Percentiles rank a stretch among this genome's conserved stretches.
These are phyloP conservation scores for Dendrolimus houi DNA, from an alignment of 2,888 invertebrate genomes.

Conservation along the genomic window DNA sequence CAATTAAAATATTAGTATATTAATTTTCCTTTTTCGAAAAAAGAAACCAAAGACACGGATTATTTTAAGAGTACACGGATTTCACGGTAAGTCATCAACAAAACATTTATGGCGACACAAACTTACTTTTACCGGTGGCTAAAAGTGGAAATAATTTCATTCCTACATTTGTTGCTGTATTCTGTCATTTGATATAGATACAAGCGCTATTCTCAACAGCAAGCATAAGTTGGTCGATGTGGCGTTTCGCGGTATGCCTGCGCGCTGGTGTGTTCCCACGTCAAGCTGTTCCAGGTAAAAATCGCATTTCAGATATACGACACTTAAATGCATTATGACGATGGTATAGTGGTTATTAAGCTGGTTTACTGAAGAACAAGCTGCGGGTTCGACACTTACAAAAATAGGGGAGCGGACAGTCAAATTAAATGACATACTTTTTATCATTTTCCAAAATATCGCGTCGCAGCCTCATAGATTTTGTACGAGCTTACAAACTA, in stretches of 20 bases:
- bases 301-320: conserved; percentile 17
- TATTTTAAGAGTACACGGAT: background rate
- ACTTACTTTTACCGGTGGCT: background rate
- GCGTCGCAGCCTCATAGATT: too few relatives aligned
- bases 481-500: too few relatives aligned
- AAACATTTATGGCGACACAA: background rate
- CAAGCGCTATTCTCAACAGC: background rate
- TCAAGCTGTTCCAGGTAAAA: conserved; percentile 23
- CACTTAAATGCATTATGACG: conserved; percentile 10
- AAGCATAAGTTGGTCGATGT: background rate
- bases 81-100: background rate
- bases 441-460: too few relatives aligned
- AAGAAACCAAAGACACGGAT: too few relatives aligned
- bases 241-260: conserved; percentile 13
- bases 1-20: too few relatives aligned
- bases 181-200: background rate
- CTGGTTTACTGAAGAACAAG: too few relatives aligned
- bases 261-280: conserved; percentile 26
- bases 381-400: too few relatives aligned
- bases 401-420: too few relatives aligned
- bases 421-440: too few relatives aligned
- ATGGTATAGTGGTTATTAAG: too few relatives aligned
- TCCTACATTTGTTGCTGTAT: background rate
- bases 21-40: too few relatives aligned
- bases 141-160: background rate